Evolutionary conservation across 2,113 vertebrate genomes (phyloP), one percentile per base, ranked within the genome.

Genomic region (Sceloporus undulatus): DNA sequence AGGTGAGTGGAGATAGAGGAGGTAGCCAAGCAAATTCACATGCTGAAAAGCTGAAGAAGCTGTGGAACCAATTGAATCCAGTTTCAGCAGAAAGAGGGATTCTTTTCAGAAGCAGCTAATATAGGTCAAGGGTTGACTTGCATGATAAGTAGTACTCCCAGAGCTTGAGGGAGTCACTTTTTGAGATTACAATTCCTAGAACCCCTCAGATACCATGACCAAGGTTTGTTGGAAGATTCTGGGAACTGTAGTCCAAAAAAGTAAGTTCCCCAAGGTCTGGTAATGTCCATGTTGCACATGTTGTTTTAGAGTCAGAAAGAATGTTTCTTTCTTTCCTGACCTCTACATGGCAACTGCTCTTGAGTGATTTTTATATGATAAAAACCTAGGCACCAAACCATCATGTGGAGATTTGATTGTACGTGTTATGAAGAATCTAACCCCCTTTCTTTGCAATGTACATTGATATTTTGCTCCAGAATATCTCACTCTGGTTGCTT

Each of bases 1-100:
- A 96, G 86, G 88, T 95, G 92, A 92, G 85, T n/a, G 92, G 90
- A 91, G 88, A 94, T 84, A 85, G 48, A 88, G 88, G 90, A 95
- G 82, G 79, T 76, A 83, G 56, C 84, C 91, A 91, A 94, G 91
- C 83, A 80, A 91, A 93, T 82, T 86, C 56, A 89, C 34, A 91
- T 79, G 90, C 2, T 52, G 92, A 94, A 94, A 91, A 76, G 86
- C 82, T n/a, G 82, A 77, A 56, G 84, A 93, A 65, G 2, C 84
- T 90, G 62, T 65, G 59, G 62, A 65, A 70, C 77, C 82, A 85
- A 88, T 86, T 82, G 0, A 1, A 90, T 77, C 84, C 27, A 83
- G 80, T 66, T 86, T 88, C 71, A 91, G 66, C 88, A 77, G 91
- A 86, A 77, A 92, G 92, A 88, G 5, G 56, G 80, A 88, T 84